A percentile compares a stretch with the other conserved stretches of the same genome.
Conservation (phyloP, 2,888 invertebrate species). For the Agrochola litura region DNA sequence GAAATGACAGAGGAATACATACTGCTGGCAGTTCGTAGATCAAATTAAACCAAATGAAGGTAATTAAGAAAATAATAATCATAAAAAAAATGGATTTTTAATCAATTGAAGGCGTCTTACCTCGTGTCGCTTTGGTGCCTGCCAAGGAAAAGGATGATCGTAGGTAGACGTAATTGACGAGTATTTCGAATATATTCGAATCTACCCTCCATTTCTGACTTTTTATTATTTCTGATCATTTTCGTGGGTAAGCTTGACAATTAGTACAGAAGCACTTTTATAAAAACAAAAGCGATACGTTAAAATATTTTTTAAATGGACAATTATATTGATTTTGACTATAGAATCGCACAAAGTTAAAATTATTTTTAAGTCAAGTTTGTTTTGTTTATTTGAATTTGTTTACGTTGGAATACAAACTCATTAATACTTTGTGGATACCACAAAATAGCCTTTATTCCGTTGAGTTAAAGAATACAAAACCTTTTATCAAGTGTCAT, state of each 20-base stretch:
- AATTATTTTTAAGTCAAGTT: background rate
- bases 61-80: slow-evolving; percentile 73
- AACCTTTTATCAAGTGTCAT: background rate
- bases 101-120: slow-evolving; percentile 77
- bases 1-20: slow-evolving; percentile 67
- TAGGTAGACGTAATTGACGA: slow-evolving; percentile 71
- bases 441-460: slow-evolving; percentile 8
- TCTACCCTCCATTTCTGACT: slow-evolving; percentile 71
- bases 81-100: slow-evolving; percentile 63
- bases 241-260: slow-evolving; percentile 37
- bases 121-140: slow-evolving; percentile 77
- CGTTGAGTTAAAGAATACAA: rapidly evolving
- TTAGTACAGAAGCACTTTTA: background rate
- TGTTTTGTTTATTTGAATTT: slow-evolving; percentile 44
- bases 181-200: slow-evolving; percentile 57
- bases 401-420: slow-evolving; percentile 33
- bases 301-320: slow-evolving; percentile 1
- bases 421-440: background rate
- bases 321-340: slow-evolving; percentile 29
- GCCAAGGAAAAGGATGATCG: slow-evolving; percentile 68
- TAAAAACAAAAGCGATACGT: background rate
- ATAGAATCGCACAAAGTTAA: slow-evolving; percentile 28
- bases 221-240: slow-evolving; percentile 31
- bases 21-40: slow-evolving; percentile 40
- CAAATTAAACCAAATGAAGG: slow-evolving; percentile 70